A percentile compares a stretch with the other conserved stretches of the same genome.
Conservation (phyloP, 2,113 vertebrate genomes). For the Calidris pygmaea region DNA sequence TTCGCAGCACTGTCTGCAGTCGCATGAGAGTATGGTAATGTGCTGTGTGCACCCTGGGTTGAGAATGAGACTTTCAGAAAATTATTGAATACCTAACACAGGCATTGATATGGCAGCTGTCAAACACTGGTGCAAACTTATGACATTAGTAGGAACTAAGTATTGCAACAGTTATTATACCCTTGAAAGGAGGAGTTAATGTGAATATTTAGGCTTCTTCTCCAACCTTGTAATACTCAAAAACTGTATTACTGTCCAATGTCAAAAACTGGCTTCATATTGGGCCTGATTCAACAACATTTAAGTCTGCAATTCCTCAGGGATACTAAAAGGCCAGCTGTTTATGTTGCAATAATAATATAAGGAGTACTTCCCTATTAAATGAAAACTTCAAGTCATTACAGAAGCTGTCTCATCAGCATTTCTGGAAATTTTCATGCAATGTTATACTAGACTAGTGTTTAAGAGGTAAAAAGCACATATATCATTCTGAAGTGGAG, state of each 20-base stretch:
- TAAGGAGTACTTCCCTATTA: not conserved
- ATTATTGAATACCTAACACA: not conserved
- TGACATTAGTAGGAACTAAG: not conserved
- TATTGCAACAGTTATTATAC: not conserved
- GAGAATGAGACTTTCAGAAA: not conserved
- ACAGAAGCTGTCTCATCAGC: not conserved
- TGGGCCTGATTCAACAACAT: not conserved
- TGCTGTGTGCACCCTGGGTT: not conserved
- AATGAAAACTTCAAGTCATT: not conserved
- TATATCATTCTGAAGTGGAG: not conserved
- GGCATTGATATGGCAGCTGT: not conserved
- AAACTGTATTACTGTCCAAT: accelerated
- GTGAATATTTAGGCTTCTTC: not conserved
- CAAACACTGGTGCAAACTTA: not conserved
- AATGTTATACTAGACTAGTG: not conserved
- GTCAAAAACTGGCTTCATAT: not conserved
- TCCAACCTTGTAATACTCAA: not conserved
- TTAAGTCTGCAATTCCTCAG: not conserved
- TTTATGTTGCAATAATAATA: not conserved
- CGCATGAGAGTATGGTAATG: accelerated
- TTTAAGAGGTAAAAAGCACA: not conserved
- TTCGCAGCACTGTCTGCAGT: not conserved
- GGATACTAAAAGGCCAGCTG: not conserved
- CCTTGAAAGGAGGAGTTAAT: not conserved
- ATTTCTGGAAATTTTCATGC: not conserved